Evolutionary conservation across 2,797 vertebrate genomes (phyloP).

Genomic region (Aulostomus chinensis): DNA sequence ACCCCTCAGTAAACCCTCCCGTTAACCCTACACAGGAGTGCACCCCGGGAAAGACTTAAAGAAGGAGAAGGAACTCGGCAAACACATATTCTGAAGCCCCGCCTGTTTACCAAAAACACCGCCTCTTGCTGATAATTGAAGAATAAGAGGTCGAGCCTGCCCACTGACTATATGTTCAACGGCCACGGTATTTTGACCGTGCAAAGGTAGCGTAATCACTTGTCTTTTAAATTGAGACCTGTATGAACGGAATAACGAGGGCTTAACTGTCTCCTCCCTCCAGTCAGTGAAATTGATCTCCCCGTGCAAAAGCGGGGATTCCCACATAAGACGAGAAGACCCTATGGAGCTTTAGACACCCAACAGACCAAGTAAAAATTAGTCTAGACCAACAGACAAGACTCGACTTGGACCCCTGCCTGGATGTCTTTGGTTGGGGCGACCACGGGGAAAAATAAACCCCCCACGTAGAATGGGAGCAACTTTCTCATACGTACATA

Average conservation of each 20-base stretch:
- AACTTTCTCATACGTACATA: too few species aligned
- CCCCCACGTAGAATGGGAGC: slow-evolving; percentile 37
- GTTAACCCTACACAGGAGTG: slow-evolving; percentile 57
- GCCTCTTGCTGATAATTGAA: slow-evolving; percentile 49
- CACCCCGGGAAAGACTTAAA: slow-evolving; percentile 48
- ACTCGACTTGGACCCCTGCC: background rate
- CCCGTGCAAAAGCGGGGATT: slow-evolving; percentile 68
- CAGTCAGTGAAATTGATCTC: too few species aligned
- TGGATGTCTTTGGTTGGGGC: slow-evolving; percentile 66
- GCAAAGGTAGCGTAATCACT: slow-evolving; percentile 78
- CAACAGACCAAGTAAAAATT: background rate
- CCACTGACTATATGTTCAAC: slow-evolving; percentile 66
- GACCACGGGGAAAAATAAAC: slow-evolving; percentile 55
- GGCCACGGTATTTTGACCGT: slow-evolving; percentile 73
- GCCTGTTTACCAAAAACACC: slow-evolving; percentile 82
- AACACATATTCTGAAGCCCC: slow-evolving; percentile 36
- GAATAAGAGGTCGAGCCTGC: slow-evolving; percentile 73
- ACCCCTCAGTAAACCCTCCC: fast-evolving
- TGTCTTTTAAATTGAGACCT: slow-evolving; percentile 75
- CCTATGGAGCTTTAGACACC: slow-evolving; percentile 74
- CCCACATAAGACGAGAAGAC: slow-evolving; percentile 70
- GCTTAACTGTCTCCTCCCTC: slow-evolving; percentile 72
- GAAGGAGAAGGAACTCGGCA: slow-evolving; percentile 75
- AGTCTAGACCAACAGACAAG: fast-evolving
- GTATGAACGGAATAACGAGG: slow-evolving; percentile 73